Conservation (phyloP, 2,113 vertebrate genomes). For the Anser cygnoides region DNA sequence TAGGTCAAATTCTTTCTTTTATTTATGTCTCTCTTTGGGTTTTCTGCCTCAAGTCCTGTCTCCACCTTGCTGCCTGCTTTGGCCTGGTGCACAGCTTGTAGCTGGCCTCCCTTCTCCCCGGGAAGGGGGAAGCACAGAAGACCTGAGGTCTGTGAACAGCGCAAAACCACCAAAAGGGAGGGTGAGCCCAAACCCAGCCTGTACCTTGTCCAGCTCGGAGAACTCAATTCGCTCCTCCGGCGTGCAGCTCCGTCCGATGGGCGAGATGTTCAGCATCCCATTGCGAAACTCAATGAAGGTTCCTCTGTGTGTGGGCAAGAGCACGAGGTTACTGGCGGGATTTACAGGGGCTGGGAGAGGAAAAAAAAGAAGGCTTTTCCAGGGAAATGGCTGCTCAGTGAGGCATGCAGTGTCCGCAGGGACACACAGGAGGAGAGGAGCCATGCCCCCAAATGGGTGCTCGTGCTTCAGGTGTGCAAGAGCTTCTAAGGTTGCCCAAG, state of each 20-base stretch:
- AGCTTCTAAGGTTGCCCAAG: not conserved
- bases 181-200: not conserved
- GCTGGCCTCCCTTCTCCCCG: not conserved
- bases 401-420: not conserved
- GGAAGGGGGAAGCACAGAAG: not conserved
- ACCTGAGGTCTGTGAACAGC: accelerated
- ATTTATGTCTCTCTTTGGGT: not conserved
- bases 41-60: not conserved
- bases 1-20: not conserved
- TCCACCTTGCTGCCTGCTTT: not conserved
- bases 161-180: not conserved
- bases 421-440: not conserved
- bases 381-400: not conserved
- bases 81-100: not conserved
- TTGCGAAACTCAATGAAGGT: constrained; percentile 99
- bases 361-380: not conserved
- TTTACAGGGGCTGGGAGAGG: not conserved
- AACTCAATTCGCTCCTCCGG: constrained; percentile 93
- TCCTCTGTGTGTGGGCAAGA: constrained; percentile 77
- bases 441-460: not conserved
- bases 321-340: not conserved
- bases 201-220: constrained; percentile 95
- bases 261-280: constrained; percentile 95
- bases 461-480: not conserved
- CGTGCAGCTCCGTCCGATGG: constrained; percentile 94